phyloP scores from a whole-genome alignment of 2,113 vertebrate genomes.

The Zosterops pallidus region DNA sequence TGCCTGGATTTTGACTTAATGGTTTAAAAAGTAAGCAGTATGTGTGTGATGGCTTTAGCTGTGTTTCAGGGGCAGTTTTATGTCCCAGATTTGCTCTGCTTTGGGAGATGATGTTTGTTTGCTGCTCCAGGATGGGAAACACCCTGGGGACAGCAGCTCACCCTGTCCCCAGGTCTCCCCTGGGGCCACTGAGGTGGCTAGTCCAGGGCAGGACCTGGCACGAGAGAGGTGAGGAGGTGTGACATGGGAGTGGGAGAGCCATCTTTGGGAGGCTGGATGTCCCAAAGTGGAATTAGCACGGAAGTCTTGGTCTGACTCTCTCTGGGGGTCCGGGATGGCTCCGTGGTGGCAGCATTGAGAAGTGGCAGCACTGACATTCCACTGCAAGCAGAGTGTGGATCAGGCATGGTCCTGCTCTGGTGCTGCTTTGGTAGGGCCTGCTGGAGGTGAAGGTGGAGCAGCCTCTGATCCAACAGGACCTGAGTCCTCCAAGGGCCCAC shows the following conservation, averaged over 20 bases:
- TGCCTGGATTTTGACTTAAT: neutral
- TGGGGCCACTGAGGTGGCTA: rapidly evolving
- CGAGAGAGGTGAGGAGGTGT: rapidly evolving
- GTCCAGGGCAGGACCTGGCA: rapidly evolving
- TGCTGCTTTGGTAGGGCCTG: rapidly evolving
- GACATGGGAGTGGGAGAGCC: rapidly evolving
- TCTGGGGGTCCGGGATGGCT: rapidly evolving
- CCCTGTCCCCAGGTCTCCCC: neutral
- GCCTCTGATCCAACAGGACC: neutral
- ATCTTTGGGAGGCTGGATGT: neutral
- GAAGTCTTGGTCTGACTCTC: neutral
- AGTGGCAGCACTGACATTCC: rapidly evolving
- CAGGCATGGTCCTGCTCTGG: neutral
- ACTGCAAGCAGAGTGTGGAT: rapidly evolving
- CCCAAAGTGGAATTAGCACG: neutral
- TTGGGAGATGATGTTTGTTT: rapidly evolving
- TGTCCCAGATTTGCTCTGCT: rapidly evolving
- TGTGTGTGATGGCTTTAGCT: neutral
- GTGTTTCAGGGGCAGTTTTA: neutral
- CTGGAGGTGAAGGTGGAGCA: neutral
- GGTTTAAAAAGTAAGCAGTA: neutral
- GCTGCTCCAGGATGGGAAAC: neutral
- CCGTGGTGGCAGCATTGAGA: rapidly evolving
- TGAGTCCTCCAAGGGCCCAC: rapidly evolving
- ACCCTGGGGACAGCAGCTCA: rapidly evolving